phyloP scores from a whole-genome alignment of 2,888 invertebrate genomes.

The Meteorus cinctellus region DNA sequence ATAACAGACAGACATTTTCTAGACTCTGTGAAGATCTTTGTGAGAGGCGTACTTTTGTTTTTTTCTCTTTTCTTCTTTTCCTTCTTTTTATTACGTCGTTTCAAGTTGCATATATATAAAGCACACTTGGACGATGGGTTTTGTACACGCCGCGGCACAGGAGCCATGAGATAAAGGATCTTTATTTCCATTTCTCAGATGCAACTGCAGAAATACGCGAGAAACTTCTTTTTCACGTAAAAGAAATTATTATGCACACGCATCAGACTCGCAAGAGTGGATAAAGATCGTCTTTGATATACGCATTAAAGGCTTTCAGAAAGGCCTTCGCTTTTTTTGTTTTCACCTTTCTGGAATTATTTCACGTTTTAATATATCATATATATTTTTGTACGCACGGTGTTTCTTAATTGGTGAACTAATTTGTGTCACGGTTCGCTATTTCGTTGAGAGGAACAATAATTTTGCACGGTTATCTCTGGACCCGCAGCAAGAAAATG shows the following conservation, averaged over 20 bases:
- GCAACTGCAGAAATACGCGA: constrained; percentile 44
- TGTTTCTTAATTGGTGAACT: constrained; percentile 52
- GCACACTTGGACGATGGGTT: constrained; percentile 41
- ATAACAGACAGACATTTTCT: constrained; percentile 12
- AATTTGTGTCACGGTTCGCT: constrained; percentile 46
- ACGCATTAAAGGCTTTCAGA: constrained; percentile 36
- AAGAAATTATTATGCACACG: constrained; percentile 45
- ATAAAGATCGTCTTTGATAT: constrained; percentile 59
- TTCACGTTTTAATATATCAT: constrained; percentile 1
- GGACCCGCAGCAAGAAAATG: not conserved
- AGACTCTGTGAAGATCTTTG: constrained; percentile 12
- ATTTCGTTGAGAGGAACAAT: constrained; percentile 43
- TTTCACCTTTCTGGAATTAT: not conserved
- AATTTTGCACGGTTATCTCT: constrained; percentile 23
- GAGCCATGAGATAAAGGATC: constrained; percentile 55
- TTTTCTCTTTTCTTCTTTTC: constrained; percentile 17
- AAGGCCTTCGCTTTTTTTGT: not conserved
- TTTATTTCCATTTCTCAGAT: constrained; percentile 58
- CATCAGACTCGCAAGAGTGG: constrained; percentile 42
- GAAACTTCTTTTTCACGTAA: constrained; percentile 47
- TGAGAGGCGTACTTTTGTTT: constrained; percentile 5
- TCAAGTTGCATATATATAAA: constrained; percentile 2
- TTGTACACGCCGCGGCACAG: constrained; percentile 36
- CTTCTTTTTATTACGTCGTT: constrained; percentile 31
- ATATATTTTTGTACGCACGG: constrained; percentile 32